Conservation (phyloP, 1,140 invertebrate species). For the Halyomorpha halys region DNA sequence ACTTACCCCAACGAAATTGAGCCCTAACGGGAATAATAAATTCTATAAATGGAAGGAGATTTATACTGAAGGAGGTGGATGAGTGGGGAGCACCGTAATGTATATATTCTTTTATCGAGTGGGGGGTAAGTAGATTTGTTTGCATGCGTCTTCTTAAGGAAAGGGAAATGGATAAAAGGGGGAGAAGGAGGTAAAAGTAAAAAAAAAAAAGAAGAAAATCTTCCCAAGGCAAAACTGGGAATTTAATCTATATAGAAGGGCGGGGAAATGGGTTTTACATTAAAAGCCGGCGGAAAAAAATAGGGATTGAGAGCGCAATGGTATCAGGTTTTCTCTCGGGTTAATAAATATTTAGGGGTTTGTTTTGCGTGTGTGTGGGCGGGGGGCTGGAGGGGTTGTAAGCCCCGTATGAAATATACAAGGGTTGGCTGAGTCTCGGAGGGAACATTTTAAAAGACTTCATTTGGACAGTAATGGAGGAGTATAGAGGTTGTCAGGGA, state of each 20-base stretch:
- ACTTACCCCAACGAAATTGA: not conserved
- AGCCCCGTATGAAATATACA: constrained; percentile 14
- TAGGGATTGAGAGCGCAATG: constrained; percentile 5
- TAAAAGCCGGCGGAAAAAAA: constrained; percentile 6
- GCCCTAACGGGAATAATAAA: constrained; percentile 13
- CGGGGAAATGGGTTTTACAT: constrained; percentile 13
- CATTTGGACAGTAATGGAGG: constrained; percentile 12
- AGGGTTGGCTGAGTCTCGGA: not conserved
- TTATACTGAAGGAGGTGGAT: not conserved
- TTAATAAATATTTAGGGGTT: constrained; percentile 14
- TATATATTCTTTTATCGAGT: constrained; percentile 16
- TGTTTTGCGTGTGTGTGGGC: not conserved
- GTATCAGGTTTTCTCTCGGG: constrained; percentile 7
- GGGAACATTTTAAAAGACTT: constrained; percentile 17
- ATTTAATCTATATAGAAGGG: constrained; percentile 16
- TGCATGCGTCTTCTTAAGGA: constrained; percentile 3
- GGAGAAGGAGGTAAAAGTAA: not conserved
- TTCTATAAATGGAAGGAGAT: constrained; percentile 17
- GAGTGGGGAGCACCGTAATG: not conserved
- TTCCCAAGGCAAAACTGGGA: not conserved
- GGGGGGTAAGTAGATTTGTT: constrained; percentile 12
- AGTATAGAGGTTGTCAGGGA: not conserved
- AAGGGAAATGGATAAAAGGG: not conserved
- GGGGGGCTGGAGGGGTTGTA: not conserved
- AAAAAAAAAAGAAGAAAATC: constrained; percentile 1